Evolutionary conservation across 2,113 vertebrate genomes (phyloP).

Genomic region (Spea multiplicata): DNA sequence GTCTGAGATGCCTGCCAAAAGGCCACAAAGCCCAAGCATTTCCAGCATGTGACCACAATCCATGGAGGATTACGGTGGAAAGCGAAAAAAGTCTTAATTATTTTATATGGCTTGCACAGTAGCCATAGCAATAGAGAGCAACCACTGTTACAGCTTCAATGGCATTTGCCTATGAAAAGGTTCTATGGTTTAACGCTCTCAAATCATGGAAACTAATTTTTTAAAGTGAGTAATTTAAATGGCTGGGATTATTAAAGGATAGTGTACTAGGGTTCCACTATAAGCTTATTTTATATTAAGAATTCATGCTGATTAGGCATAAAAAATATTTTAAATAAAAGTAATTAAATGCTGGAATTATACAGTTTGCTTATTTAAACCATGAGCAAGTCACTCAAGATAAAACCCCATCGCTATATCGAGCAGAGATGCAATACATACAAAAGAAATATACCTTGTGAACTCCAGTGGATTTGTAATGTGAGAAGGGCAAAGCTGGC

Average conservation of each 20-base stretch:
- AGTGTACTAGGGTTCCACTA: not conserved
- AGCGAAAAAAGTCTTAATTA: slow-evolving; percentile 15
- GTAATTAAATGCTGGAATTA: too few species aligned
- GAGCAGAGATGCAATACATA: too few species aligned
- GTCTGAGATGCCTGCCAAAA: slow-evolving; percentile 41
- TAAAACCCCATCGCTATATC: too few species aligned
- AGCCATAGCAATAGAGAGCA: slow-evolving; percentile 21
- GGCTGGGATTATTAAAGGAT: not conserved
- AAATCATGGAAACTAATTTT: not conserved
- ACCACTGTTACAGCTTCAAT: not conserved
- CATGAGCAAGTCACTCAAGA: too few species aligned
- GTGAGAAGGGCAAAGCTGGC: too few species aligned
- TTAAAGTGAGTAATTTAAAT: not conserved
- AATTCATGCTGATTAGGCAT: not conserved
- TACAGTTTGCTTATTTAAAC: too few species aligned
- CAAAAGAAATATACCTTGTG: too few species aligned
- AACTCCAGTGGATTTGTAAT: too few species aligned
- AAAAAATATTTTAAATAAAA: too few species aligned
- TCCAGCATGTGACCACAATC: slow-evolving; percentile 32
- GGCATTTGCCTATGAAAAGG: not conserved
- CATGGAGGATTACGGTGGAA: slow-evolving; percentile 22
- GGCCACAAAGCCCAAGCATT: slow-evolving; percentile 3
- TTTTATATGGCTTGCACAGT: slow-evolving; percentile 13
- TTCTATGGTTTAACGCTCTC: not conserved
- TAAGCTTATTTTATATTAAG: not conserved